These are phyloP conservation scores for Nymphalis io DNA, from an alignment of 1,140 invertebrate genomes.

Conservation along the genomic window DNA sequence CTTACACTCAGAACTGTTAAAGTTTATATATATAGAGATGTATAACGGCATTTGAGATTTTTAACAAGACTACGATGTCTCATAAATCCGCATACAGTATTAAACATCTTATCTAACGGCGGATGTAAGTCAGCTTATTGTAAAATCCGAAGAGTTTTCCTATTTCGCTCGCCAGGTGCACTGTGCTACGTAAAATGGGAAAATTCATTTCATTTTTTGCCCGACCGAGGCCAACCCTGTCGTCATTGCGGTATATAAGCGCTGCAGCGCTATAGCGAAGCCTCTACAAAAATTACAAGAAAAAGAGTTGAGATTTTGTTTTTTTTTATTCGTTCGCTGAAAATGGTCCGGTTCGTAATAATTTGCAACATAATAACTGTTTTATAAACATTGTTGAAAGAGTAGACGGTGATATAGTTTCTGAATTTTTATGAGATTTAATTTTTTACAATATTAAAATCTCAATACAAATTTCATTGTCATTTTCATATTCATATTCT, in stretches of 20 bases:
- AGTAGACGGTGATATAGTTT: not conserved
- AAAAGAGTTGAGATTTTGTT: conserved; percentile 30
- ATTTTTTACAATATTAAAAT: too few species aligned
- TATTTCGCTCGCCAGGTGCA: conserved; percentile 58
- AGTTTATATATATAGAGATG: not conserved
- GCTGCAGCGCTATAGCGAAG: conserved; percentile 21
- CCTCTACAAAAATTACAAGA: conserved; percentile 31
- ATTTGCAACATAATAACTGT: conserved; percentile 11
- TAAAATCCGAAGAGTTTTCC: conserved; percentile 56
- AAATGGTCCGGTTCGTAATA: conserved; percentile 13
- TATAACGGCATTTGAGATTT: not conserved
- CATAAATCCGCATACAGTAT: conserved; percentile 2
- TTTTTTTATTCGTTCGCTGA: conserved; percentile 19
- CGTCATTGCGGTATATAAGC: conserved; percentile 36
- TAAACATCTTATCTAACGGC: conserved; percentile 44
- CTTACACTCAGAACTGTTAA: too few species aligned
- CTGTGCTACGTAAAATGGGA: conserved; percentile 47
- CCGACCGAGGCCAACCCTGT: conserved; percentile 36
- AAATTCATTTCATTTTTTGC: conserved; percentile 60
- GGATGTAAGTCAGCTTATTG: conserved; percentile 55
- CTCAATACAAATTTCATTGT: too few species aligned
- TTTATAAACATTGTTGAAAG: conserved; percentile 4
- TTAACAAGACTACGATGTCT: conserved; percentile 1
- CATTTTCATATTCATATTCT: not conserved
- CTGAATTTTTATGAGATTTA: too few species aligned